Evolutionary conservation across 2,113 vertebrate genomes (phyloP), one percentile per base, ranked within the genome.

Genomic region (Chaetops frenatus): DNA sequence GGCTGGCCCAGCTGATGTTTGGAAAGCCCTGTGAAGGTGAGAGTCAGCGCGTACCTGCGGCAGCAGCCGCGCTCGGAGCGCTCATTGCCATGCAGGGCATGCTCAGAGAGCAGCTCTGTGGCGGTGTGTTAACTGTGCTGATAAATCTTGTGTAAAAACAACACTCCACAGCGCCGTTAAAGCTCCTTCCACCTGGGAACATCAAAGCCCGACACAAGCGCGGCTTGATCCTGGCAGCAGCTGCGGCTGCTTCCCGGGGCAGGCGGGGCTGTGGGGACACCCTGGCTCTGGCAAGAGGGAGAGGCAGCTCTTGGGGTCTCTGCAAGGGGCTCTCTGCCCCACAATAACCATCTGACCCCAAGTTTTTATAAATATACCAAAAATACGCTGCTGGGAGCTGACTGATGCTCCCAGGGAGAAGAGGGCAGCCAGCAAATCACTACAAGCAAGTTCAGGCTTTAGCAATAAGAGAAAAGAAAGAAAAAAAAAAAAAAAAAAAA

Each of bases 141-240:
- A 95, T 95, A 92, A 94, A 95, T 95, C 89, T 72, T 6, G 42
- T 91, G 93, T 95, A 85, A 94, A 95, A 97, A 94, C 94, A 96
- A 87, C 95, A 90, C 95, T 97, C 86, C 53, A 1, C 33, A 7
- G 23, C 15, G 11, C 92, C 2, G 65, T 12, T 50, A 33, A 17
- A 85, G 70, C 91, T 80, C 74, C 89, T 81, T 94, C 86, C 83
- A 33, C 91, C 83, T 53, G 83, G 70, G 95, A 94, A 5, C 92
- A 91, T 94, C 93, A 90, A 89, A 97, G 93, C 50, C 24, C 4
- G 3, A 45, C 70, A 85, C 23, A 1, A 42, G 87, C 45, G 15
- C 0, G 4, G 58, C 29, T 82, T n/a, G 87, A 90, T 91, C n/a
- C 70, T 85, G 2, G 0, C 45, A 35, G 88, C 74, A 18, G 74